Evolutionary conservation across 2,888 invertebrate species (phyloP).

Genomic region (Meteorus colon): DNA sequence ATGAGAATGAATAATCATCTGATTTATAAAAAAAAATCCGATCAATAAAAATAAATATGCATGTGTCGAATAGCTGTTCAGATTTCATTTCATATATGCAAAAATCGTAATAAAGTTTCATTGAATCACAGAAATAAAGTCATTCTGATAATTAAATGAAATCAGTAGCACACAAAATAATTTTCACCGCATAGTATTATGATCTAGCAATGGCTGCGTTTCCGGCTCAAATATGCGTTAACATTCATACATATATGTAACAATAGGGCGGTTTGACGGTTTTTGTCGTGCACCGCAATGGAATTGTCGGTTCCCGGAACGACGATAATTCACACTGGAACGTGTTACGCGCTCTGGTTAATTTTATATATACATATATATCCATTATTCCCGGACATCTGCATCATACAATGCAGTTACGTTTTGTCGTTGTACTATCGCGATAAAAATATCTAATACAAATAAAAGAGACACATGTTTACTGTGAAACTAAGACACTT

Average conservation of each 20-base stretch:
- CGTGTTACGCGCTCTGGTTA: constrained; percentile 41
- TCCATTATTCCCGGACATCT: constrained; percentile 12
- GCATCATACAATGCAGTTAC: background rate
- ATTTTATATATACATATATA: constrained; percentile 19
- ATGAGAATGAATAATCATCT: too few relatives aligned
- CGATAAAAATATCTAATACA: background rate
- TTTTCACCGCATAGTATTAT: background rate
- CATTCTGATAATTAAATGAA: background rate
- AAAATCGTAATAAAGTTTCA: too few relatives aligned
- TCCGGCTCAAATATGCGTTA: constrained; percentile 25
- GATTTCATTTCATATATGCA: too few relatives aligned
- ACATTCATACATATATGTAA: constrained; percentile 5
- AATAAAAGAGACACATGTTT: background rate
- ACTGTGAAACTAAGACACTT: background rate
- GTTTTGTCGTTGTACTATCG: background rate
- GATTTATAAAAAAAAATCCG: too few relatives aligned
- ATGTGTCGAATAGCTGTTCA: too few relatives aligned
- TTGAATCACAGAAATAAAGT: background rate
- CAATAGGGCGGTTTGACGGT: background rate
- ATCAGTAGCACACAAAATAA: background rate
- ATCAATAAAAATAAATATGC: too few relatives aligned
- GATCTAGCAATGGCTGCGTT: constrained; percentile 13
- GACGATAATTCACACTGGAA: constrained; percentile 29
- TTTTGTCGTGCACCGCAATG: constrained; percentile 29
- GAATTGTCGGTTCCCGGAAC: constrained; percentile 33